phyloP scores from a whole-genome alignment of 2,888 invertebrate genomes.

The Epsilonema sp. region DNA sequence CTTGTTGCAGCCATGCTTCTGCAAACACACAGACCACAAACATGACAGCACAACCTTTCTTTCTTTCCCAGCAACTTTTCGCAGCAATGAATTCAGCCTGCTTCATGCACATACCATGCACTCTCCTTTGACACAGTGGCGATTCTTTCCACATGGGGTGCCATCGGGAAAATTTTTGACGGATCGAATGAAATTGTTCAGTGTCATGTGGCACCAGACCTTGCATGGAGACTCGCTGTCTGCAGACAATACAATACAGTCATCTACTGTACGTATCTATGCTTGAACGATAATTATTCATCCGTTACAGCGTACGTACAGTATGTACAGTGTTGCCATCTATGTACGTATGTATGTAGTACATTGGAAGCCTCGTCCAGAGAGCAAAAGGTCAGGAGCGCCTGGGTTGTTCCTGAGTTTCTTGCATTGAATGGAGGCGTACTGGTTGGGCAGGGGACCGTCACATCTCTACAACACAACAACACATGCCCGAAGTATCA shows the following conservation, averaged over 20 bases:
- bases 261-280: no score
- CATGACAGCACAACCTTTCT: no score
- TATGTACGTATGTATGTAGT: no score
- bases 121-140: conserved; percentile 19
- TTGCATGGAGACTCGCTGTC: conserved; percentile 8
- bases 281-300: no score
- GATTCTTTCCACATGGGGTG: conserved; percentile 18
- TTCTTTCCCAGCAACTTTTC: no score
- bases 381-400: conserved; percentile 13
- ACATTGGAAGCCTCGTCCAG: conserved; percentile 1
- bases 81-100: no score
- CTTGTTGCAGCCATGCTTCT: no score
- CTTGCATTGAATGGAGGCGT: conserved; percentile 13
- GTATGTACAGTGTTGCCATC: no score
- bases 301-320: no score
- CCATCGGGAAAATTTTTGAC: conserved; percentile 23
- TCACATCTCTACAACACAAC: background rate
- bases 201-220: conserved; percentile 9
- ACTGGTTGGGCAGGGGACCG: conserved; percentile 11
- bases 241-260: no score
- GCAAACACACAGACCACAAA: no score
- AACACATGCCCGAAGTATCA: background rate
- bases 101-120: no score
- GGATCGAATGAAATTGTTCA: conserved; percentile 16
- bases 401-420: conserved; percentile 14